Evolutionary conservation across 2,113 vertebrate species (phyloP), one percentile per base, ranked within the genome.

Genomic region (Pterocles orientalis): DNA sequence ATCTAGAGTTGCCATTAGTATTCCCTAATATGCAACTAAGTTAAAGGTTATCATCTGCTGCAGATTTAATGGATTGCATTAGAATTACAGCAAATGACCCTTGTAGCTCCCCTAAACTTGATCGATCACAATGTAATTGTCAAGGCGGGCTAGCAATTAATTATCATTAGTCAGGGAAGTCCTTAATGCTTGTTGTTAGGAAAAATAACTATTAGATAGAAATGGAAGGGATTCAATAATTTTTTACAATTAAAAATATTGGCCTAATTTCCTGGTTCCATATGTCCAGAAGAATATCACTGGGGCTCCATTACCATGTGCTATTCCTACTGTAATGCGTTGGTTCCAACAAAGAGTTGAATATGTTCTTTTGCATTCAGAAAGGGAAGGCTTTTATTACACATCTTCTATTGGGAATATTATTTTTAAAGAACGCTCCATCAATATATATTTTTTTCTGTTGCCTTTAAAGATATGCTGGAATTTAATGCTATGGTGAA

Each of bases 151-250:
- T 90, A 94, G 95, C 92, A 98, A 98, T 98, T 98, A 98, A 98
- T 98, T 98, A 98, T 98, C 96, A 97, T 98, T 98, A 98, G 94
- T 54, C 79, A 79, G 76, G 91, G 91, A 98, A 96, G 97, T 95
- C 96, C 97, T 97, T 97, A 97, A 96, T 97, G 95, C 39, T 90
- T 95, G 71, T 95, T 97, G 75, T 91, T 95, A 94, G 84, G 51
- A 69, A 93, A 97, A 97, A 97, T 81, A 54, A 50, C 76, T 91
- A 78, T 95, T 94, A 97, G 62, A 94, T 91, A 97, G 58, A 96
- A 91, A 95, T 95, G 65, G 73, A 97, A 94, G 56, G 56, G 50
- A 95, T 90, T 91, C 83, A 93, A 95, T 97, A 12, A 43, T 93
- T 96, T 96, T 97, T 89, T 88, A 85, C 88, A 97, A 96, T 95